A percentile compares a stretch with the other conserved stretches of the same genome.
Evolutionary conservation across 2,797 vertebrate species (phyloP).

Genomic region (Myotis pilosus): DNA sequence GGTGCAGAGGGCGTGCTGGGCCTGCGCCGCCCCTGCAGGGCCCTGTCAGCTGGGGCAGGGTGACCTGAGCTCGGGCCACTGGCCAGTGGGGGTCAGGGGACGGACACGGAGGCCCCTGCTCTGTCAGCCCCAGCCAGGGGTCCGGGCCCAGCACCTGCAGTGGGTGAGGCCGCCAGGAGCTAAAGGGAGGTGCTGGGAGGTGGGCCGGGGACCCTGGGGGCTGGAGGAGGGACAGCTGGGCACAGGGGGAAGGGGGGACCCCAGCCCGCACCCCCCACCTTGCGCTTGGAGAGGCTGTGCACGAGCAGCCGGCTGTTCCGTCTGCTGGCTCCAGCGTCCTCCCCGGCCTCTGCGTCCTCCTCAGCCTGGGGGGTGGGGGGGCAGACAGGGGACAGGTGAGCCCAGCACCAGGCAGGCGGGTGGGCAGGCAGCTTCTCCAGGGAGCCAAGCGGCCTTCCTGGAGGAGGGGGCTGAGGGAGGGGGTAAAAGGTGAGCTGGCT

Average conservation of each 20-base stretch:
- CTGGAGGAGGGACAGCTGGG: not conserved
- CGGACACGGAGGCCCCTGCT: not conserved
- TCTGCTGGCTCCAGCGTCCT: conserved; percentile 87
- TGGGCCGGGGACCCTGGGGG: not conserved
- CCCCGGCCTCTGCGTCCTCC: conserved; percentile 87
- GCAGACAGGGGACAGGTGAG: not conserved
- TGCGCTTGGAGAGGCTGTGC: conserved; percentile 94
- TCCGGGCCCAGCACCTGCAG: not conserved
- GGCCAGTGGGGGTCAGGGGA: not conserved
- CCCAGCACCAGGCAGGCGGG: not conserved
- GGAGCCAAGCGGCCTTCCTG: not conserved
- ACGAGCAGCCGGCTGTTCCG: conserved; percentile 87
- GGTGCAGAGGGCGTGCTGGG: not conserved
- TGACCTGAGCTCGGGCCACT: not conserved
- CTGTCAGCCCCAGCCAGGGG: not conserved
- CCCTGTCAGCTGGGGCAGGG: fast-evolving
- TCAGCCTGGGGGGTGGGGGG: conserved; percentile 83
- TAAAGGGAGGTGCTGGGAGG: no score
- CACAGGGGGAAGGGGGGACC: not conserved
- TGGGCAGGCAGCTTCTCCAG: not conserved
- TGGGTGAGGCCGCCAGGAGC: not conserved
- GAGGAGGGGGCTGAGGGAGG: not conserved
- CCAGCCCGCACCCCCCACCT: conserved; percentile 83
- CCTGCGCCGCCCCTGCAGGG: fast-evolving
- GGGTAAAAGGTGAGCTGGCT: not conserved